Percentiles rank a stretch among this genome's conserved stretches.
Evolutionary conservation across 2,113 vertebrate species (phyloP).

Genomic region (Aleadryas rufinucha): DNA sequence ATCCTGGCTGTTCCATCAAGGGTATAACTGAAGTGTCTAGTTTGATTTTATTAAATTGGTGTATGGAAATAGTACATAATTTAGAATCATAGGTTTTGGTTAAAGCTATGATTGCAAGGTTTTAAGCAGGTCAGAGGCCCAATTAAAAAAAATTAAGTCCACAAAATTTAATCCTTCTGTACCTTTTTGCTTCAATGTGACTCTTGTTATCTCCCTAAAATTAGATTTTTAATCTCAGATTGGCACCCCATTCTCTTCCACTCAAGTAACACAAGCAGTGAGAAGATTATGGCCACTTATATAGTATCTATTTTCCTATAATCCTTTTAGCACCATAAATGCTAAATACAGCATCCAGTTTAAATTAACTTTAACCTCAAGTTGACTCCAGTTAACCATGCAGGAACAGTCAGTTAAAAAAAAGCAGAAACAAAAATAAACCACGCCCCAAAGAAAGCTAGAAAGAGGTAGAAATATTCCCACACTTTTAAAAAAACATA

Average conservation of each 20-base stretch:
- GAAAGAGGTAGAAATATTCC: background rate
- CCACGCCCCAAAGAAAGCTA: background rate
- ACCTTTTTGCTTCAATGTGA: slow-evolving; percentile 27
- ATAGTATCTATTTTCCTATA: slow-evolving; percentile 58
- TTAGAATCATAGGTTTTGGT: background rate
- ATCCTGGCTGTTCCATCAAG: background rate
- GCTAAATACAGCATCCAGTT: slow-evolving; percentile 17
- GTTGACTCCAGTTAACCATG: background rate
- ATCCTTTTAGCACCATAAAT: slow-evolving; percentile 59
- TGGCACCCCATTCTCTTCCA: slow-evolving; percentile 39
- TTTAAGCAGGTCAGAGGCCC: background rate
- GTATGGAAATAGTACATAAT: background rate
- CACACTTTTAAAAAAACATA: background rate
- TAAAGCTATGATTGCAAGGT: background rate
- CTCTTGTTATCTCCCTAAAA: slow-evolving; percentile 52
- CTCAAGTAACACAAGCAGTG: slow-evolving; percentile 44
- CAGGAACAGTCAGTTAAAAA: background rate
- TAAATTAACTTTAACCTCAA: slow-evolving; percentile 37
- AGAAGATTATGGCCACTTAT: slow-evolving; percentile 61
- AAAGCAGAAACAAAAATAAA: background rate
- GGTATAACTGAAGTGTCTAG: background rate
- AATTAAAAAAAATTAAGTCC: slow-evolving; percentile 18
- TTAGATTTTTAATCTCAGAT: slow-evolving; percentile 64
- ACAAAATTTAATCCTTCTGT: slow-evolving; percentile 18
- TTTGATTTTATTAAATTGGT: background rate